Evolutionary conservation across 2,888 invertebrate species (phyloP).

Genomic region (Pherbina coryleti): DNA sequence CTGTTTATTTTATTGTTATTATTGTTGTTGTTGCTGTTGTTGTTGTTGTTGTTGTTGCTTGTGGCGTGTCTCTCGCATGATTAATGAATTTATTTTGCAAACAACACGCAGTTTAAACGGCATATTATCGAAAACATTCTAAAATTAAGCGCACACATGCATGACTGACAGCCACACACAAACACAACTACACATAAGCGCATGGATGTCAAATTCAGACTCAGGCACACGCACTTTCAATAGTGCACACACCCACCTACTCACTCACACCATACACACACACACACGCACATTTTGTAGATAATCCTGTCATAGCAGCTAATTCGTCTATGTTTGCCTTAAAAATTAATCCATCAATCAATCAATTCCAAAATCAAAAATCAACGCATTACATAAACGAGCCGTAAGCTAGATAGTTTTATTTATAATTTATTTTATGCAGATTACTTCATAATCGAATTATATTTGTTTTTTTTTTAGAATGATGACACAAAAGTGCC

Average conservation of each 20-base stretch:
- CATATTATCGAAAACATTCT: background rate
- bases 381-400: too few relatives aligned
- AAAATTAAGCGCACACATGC: background rate
- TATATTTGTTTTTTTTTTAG: too few relatives aligned
- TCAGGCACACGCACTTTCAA: background rate
- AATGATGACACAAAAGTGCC: too few relatives aligned
- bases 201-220: background rate
- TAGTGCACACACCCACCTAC: background rate
- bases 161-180: background rate
- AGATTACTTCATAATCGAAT: too few relatives aligned
- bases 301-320: too few relatives aligned
- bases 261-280: background rate
- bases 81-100: conserved; percentile 6
- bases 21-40: background rate
- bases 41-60: background rate
- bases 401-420: too few relatives aligned
- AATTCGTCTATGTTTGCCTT: too few relatives aligned
- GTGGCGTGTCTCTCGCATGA: background rate
- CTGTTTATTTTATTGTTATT: background rate
- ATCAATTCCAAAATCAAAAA: too few relatives aligned
- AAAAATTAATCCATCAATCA: too few relatives aligned
- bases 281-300: background rate
- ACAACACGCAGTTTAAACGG: background rate
- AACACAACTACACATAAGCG: background rate
- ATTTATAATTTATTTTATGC: too few relatives aligned